These are phyloP conservation scores for Suncus etruscus DNA, from an alignment of 2,113 vertebrate species.

Conservation along the genomic window DNA sequence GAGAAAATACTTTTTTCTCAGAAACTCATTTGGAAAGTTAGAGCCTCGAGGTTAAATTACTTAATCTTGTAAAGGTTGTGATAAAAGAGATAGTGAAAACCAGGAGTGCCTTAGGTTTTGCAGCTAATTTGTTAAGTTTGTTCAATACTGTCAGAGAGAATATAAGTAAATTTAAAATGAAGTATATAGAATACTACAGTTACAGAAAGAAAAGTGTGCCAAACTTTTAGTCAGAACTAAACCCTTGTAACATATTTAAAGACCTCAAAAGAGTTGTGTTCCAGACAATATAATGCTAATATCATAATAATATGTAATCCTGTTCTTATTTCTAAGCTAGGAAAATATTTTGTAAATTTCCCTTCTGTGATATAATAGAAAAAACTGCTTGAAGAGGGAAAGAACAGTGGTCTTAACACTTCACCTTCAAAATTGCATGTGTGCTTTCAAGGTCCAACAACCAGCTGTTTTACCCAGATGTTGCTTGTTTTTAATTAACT, in stretches of 20 bases:
- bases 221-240: conserved; percentile 41
- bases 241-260: background rate
- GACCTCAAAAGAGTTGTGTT: background rate
- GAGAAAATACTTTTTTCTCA: conserved; percentile 1
- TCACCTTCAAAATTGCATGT: background rate
- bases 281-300: conserved; percentile 3
- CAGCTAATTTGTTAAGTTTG: conserved; percentile 20
- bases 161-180: background rate
- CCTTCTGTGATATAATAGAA: background rate
- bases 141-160: conserved; percentile 29
- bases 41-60: background rate
- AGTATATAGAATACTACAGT: background rate
- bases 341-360: background rate
- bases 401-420: background rate
- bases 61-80: background rate
- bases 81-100: background rate
- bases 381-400: background rate
- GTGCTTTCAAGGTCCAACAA: background rate
- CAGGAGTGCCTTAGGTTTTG: background rate
- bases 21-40: conserved; percentile 28
- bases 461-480: conserved; percentile 34
- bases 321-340: conserved; percentile 34
- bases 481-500: background rate
- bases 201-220: background rate
- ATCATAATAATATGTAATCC: conserved; percentile 8